A percentile compares a stretch with the other conserved stretches of the same genome.
phyloP scores from a whole-genome alignment of 2,797 vertebrate species.

The Eptatretus atami region DNA sequence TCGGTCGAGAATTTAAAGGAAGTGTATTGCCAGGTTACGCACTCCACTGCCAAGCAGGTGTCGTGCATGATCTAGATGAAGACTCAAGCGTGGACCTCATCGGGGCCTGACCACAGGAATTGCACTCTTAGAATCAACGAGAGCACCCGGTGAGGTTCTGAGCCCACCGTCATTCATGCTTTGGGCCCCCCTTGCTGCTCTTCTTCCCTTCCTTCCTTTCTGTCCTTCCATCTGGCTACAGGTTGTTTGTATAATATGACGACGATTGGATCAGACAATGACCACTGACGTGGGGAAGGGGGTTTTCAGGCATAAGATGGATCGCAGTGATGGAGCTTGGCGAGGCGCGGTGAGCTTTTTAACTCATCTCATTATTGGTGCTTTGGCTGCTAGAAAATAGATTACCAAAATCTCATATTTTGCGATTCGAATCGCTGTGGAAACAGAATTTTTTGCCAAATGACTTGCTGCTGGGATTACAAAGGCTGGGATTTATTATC shows the following conservation, averaged over 20 bases:
- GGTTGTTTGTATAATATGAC: not conserved
- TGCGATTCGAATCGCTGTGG: no score
- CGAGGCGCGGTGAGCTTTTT: not conserved
- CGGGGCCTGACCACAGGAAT: conserved; percentile 10
- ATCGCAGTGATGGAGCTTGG: not conserved
- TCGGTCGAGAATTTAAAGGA: no score
- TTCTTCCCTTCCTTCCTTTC: not conserved
- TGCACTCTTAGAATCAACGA: conserved; percentile 13
- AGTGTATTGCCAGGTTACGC: no score
- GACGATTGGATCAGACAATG: conserved; percentile 5
- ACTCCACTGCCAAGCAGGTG: conserved; percentile 10
- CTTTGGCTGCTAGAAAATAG: no score
- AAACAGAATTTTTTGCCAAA: no score
- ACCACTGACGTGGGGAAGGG: not conserved
- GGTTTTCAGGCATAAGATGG: not conserved
- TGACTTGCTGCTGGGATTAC: no score
- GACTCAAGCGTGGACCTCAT: conserved; percentile 13
- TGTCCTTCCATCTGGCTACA: conserved; percentile 8
- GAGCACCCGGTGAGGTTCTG: conserved; percentile 6
- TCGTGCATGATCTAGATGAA: conserved; percentile 15
- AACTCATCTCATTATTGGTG: not conserved
- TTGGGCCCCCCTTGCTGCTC: not conserved
- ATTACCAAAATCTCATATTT: no score
- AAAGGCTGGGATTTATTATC: no score
- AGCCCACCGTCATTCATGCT: not conserved